Base-by-base conservation (phyloP, 2,113 vertebrate species). In the Perognathus longimembris region DNA sequence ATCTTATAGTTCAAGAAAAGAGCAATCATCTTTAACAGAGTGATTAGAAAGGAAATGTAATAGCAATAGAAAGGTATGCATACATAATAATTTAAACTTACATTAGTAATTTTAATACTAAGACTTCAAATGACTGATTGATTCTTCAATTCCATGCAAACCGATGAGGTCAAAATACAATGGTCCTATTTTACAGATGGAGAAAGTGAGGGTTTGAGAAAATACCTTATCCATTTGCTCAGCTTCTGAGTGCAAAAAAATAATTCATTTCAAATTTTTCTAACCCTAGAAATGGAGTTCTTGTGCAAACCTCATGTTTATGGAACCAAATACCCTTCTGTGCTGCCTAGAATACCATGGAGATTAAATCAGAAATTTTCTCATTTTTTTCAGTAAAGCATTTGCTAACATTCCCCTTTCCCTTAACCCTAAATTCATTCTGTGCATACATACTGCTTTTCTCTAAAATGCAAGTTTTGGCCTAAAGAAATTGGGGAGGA, bases 1-100 rank as follows among this genome's bases (percentile, higher is more conserved):
- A 54, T 77, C 40, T 87, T 84, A 94, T 38, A 89, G 34, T 66
- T 86, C 20, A 93, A 79, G 61, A 80, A 54, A 95, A 84, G 66
- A 96, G 75, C 21, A 70, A 40, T 88, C 14, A 80, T 83, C 24
- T 92, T 20, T 84, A 76, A 94, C 45, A 94, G 14, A 79, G 18
- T 87, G 69, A 76, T 50, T 75, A 76, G 66, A 92, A 80, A 63
- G 80, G 36, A 85, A 85, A 94, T 81, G 57, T 76, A 88, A 71
- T 77, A 88, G 18, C 45, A 88, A 50, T 12, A 38, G 0, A n/a
- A 54, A 88, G 22, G 22, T 21, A 93, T 85, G 32, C 17, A 76
- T 59, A 71, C 30, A 70, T 38, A 75, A 73, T 88, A 81, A 90
- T 61, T 86, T 79, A 94, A 90, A 67, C 18, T 36, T 90, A 74